Evolutionary conservation across 2,888 invertebrate species (phyloP).

Genomic region (Flabesymbios commensalis): DNA sequence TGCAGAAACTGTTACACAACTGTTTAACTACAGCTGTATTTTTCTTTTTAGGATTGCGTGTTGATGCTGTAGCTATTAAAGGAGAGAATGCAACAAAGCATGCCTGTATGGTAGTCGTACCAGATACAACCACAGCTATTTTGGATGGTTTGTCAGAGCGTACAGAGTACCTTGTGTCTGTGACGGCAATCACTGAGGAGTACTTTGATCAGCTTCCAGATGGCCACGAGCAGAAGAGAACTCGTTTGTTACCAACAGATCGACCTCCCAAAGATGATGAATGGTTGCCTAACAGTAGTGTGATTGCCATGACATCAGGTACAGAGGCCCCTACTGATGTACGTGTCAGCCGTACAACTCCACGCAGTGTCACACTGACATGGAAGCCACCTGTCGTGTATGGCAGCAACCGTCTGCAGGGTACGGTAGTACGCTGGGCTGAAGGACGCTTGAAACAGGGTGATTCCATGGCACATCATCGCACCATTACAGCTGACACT

Average conservation of each 20-base stretch:
- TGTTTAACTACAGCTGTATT: no score
- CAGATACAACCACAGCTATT: constrained; percentile 49
- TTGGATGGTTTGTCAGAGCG: constrained; percentile 54
- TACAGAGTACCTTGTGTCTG: constrained; percentile 56
- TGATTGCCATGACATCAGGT: constrained; percentile 58
- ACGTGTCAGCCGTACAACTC: constrained; percentile 38
- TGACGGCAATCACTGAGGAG: constrained; percentile 60
- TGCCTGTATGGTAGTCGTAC: constrained; percentile 46
- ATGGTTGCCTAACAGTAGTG: constrained; percentile 57
- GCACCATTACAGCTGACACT: constrained; percentile 13
- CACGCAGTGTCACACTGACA: constrained; percentile 47
- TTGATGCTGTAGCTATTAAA: constrained; percentile 56
- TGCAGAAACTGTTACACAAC: no score
- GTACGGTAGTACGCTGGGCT: constrained; percentile 58
- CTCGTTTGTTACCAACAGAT: constrained; percentile 47
- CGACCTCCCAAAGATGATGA: constrained; percentile 47
- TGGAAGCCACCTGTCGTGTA: constrained; percentile 59
- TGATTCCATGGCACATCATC: constrained; percentile 13
- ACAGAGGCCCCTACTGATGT: constrained; percentile 53
- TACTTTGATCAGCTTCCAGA: constrained; percentile 58
- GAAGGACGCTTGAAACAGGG: constrained; percentile 31
- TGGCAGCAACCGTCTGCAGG: constrained; percentile 57
- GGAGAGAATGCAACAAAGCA: constrained; percentile 19
- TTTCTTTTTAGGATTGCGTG: constrained; percentile 54
- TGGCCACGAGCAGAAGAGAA: constrained; percentile 46